Base-by-base conservation (phyloP, 1,140 invertebrate species). In the Lethocerus indicus region DNA sequence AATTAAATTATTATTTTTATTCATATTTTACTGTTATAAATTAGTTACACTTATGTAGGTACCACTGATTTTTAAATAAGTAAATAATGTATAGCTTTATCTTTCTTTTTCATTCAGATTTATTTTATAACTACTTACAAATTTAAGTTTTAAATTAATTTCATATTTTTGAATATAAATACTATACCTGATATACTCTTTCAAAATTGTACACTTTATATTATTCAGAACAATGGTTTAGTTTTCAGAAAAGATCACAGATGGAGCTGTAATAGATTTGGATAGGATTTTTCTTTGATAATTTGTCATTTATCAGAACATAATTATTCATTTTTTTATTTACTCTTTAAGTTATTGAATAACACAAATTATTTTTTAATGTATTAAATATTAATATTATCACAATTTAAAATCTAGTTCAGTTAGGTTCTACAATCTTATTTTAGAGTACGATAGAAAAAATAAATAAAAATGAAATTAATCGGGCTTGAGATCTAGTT, bases 51-150 rank as follows among this genome's bases (percentile, higher is more conserved):
- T 32, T 16, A 32, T 12, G 16, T 12, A 12, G 16, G 9, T 16
- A 32, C 16, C 9, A 9, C 9, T 16, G 9, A 16, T 16, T 16
- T 32, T 9, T 16, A 12, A 32, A 32, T 12, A 12, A 12, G 29
- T 32, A 32, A 16, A 32, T 12, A 9, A 16, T 9, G 29, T 32
- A 13, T 45, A 45, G 13, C 13, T 27, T 7, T 27, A 14, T 59
- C 54, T 37, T 49, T 51, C 20, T 62, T 62, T 18, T 46, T 27
- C 27, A n/a, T 14, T 26, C 6, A 24, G 29, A 16, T 32, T n/a
- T n/a, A n/a, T n/a, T n/a, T n/a, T n/a, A n/a, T n/a, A n/a, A n/a
- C n/a, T n/a, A n/a, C n/a, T n/a, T n/a, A n/a, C n/a, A n/a, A n/a
- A n/a, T n/a, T n/a, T n/a, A n/a, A n/a, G n/a, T n/a, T n/a, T n/a